Evolutionary conservation across 2,113 vertebrate genomes (phyloP), one percentile per base, ranked within the genome.

Genomic region (Gallinago jamesoni): DNA sequence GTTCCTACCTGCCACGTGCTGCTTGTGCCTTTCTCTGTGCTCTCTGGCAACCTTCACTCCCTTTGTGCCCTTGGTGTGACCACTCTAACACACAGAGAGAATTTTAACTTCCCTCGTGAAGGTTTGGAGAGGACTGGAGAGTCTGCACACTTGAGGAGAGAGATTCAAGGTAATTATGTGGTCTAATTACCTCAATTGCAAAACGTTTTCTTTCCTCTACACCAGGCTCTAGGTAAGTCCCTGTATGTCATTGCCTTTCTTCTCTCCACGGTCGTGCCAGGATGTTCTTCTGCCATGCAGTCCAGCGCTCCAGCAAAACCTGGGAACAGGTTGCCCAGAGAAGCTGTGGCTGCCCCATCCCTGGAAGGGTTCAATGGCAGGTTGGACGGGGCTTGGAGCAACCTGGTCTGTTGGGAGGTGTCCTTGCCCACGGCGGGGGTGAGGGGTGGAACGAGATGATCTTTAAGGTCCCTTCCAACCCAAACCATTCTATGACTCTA

Each of bases 191-290:
- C 57, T 64, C 16, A 22, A 1, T 0, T 41, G 28, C 19, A 55
- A 73, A 70, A 2, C 6, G 19, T 75, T 83, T 62, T 57, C 23
- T 48, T 63, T 23, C 18, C 37, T 67, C 37, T 27, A 12, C 48
- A 55, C 24, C 53, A 77, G 48, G 33, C 25, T 91, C 21, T 3
- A 14, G n/a, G 27, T 22, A 28, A 59, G 33, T 25, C 39, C 28
- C 33, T 47, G 47, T 6, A 37, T 2, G 16, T 33, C 57, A 6
- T 37, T 23, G 68, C 41, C 25, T n/a, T 47, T 69, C 55, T 53
- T 39, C 64, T 50, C 60, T 50, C 19, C 50, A n/a, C 0, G 2
- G 39, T 33, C 3, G 1, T 50, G n/a, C 41, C 35, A 19, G 4
- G n/a, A 27, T 68, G 53, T 33, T 55, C 35, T 21, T 37, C n/a